These are phyloP conservation scores for human DNA, from an alignment of 2,113 vertebrate species.

Conservation along the genomic window DNA sequence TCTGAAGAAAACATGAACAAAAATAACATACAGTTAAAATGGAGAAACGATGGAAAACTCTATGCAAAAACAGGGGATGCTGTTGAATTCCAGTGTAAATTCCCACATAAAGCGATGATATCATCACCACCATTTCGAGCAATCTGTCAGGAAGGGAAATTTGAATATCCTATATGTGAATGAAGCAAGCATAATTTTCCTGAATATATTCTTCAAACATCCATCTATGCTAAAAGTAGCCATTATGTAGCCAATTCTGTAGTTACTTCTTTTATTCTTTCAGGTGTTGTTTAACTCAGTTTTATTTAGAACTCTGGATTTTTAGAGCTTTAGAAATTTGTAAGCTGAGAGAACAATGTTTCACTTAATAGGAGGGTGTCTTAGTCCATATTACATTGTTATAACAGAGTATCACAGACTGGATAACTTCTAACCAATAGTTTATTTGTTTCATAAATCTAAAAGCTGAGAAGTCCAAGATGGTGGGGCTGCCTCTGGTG, in stretches of 20 bases:
- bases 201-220: neutral
- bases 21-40: conserved; percentile 4
- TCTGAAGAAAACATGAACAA: neutral
- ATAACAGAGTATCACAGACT: no score
- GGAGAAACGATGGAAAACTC: neutral
- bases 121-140: neutral
- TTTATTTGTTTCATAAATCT: no score
- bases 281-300: neutral
- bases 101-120: neutral
- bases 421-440: no score
- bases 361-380: neutral
- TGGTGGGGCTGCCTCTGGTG: no score
- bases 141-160: neutral
- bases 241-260: neutral
- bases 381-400: neutral
- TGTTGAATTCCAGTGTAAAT: neutral
- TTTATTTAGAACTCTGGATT: neutral
- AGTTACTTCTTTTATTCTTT: neutral
- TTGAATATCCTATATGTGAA: neutral
- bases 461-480: no score
- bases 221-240: neutral
- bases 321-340: neutral
- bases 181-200: neutral
- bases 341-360: neutral
- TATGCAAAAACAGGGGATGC: neutral